Conservation (phyloP, 2,888 invertebrate species). For the Drosophila pseudotalamancana region DNA sequence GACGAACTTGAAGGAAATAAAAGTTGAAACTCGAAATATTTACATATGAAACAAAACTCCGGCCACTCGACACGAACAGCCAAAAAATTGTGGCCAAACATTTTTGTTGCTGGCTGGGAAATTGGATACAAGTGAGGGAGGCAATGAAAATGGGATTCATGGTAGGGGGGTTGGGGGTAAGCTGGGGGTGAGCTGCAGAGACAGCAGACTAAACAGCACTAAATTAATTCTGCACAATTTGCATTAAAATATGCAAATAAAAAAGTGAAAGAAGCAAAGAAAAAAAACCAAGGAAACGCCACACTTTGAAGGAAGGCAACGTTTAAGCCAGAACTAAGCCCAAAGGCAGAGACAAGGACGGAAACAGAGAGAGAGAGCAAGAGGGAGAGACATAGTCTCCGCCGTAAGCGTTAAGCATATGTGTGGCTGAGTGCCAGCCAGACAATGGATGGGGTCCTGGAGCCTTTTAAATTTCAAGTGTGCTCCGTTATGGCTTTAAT, state of each 20-base stretch:
- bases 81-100: slow-evolving; percentile 32
- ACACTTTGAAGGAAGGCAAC: slow-evolving; percentile 19
- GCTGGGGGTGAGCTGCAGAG: slow-evolving; percentile 10
- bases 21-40: slow-evolving; percentile 75
- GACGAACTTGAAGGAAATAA: slow-evolving; percentile 71
- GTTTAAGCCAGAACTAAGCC: slow-evolving; percentile 63
- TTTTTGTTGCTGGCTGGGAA: slow-evolving; percentile 13
- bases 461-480: slow-evolving; percentile 52
- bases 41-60: slow-evolving; percentile 77
- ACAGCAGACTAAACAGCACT: slow-evolving; percentile 75
- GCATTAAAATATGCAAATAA: slow-evolving; percentile 80
- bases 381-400: slow-evolving; percentile 48
- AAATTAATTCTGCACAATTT: slow-evolving; percentile 81
- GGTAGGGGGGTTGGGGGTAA: not conserved
- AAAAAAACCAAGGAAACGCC: slow-evolving; percentile 6
- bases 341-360: slow-evolving; percentile 10
- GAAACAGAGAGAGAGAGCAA: not conserved
- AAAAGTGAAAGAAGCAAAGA: slow-evolving; percentile 60
- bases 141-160: too few species aligned
- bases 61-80: slow-evolving; percentile 64
- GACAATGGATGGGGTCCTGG: slow-evolving; percentile 48
- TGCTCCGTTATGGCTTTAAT: slow-evolving; percentile 46
- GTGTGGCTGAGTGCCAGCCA: slow-evolving; percentile 64
- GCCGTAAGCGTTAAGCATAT: slow-evolving; percentile 69
- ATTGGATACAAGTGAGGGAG: slow-evolving; percentile 12